These are phyloP conservation scores for Halyomorpha halys DNA, from an alignment of 1,140 invertebrate genomes.

Conservation along the genomic window DNA sequence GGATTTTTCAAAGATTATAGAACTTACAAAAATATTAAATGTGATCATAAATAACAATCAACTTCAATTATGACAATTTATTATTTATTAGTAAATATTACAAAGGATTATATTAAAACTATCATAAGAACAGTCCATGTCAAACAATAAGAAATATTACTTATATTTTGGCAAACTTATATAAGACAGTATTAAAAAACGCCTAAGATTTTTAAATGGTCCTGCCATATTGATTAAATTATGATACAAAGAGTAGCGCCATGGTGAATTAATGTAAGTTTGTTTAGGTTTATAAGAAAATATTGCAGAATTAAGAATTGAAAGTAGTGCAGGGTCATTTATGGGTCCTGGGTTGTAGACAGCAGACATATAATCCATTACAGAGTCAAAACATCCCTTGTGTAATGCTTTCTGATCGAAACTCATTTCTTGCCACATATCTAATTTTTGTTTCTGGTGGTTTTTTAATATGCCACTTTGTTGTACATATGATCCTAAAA, in stretches of 20 bases:
- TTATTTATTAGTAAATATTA: neutral
- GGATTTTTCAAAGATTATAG: no score
- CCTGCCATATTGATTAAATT: neutral
- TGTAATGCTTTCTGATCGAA: neutral
- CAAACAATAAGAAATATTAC: neutral
- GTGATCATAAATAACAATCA: no score
- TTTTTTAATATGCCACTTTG: neutral
- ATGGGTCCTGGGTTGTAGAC: neutral
- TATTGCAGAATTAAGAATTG: neutral
- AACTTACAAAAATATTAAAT: no score
- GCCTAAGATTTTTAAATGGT: neutral
- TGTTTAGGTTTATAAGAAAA: neutral
- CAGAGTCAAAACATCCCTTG: neutral
- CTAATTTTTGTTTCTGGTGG: neutral
- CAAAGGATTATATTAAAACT: neutral
- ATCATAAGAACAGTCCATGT: neutral
- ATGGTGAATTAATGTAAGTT: conserved; percentile 1
- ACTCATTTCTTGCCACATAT: conserved; percentile 3
- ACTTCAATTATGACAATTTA: no score
- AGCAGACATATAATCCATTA: neutral
- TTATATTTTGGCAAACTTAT: conserved; percentile 1
- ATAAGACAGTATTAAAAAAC: neutral
- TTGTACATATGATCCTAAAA: conserved; percentile 1
- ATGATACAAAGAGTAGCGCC: conserved; percentile 4
- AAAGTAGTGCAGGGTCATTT: neutral